Percentiles rank a stretch among this genome's conserved stretches.
Conservation (phyloP, 2,888 invertebrate genomes). For the Mesorhabditis spiculigera region DNA sequence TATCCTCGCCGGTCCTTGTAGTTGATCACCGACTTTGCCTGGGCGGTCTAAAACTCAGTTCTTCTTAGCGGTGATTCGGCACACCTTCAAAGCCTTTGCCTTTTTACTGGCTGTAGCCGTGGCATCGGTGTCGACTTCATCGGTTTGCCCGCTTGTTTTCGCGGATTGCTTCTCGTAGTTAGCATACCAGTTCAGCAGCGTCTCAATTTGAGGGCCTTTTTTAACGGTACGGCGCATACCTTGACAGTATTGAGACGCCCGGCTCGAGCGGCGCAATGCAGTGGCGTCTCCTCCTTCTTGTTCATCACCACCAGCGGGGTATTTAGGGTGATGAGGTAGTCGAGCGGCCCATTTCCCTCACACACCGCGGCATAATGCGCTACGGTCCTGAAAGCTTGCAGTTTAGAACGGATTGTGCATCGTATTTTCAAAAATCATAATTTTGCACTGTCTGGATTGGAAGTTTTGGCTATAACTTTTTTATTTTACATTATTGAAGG, state of each 20-base stretch:
- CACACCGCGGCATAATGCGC: conserved; percentile 66
- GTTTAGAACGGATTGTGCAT: too few species aligned
- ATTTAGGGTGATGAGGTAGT: conserved; percentile 37
- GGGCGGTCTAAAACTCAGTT: neutral
- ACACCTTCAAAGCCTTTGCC: neutral
- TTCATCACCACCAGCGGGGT: conserved; percentile 16
- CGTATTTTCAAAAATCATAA: too few species aligned
- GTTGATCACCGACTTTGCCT: conserved; percentile 31
- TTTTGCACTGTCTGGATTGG: too few species aligned
- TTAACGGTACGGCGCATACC: conserved; percentile 10
- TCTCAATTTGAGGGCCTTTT: neutral
- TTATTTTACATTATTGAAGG: too few species aligned
- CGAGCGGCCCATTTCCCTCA: conserved; percentile 61
- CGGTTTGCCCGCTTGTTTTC: neutral
- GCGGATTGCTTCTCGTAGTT: neutral
- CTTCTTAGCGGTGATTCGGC: too few species aligned
- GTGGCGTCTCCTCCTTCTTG: conserved; percentile 38
- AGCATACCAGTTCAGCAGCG: neutral
- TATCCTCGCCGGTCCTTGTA: conserved; percentile 41
- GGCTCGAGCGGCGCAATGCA: conserved; percentile 42
- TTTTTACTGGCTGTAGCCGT: conserved; percentile 8
- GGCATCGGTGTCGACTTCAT: conserved; percentile 5
- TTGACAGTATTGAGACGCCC: conserved; percentile 37
- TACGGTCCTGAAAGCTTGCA: conserved; percentile 35
- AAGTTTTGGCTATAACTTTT: too few species aligned